phyloP scores from a whole-genome alignment of 2,888 invertebrate species.

The Yponomeuta sedellus region DNA sequence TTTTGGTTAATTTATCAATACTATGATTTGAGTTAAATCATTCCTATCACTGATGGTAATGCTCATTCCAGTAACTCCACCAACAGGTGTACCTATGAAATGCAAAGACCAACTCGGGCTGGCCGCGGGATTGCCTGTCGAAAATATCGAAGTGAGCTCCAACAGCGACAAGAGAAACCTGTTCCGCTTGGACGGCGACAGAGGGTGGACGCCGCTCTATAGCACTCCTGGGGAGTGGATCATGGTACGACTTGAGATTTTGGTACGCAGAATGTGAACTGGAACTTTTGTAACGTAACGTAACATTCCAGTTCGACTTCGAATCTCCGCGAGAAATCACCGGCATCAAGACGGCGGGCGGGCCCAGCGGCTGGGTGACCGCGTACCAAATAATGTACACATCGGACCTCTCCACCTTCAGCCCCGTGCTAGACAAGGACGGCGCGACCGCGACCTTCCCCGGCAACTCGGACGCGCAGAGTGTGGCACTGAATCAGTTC shows the following conservation, averaged over 20 bases:
- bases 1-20: too few relatives aligned
- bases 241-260: constrained; percentile 54
- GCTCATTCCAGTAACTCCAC: too few relatives aligned
- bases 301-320: constrained; percentile 81
- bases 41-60: too few relatives aligned
- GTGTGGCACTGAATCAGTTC: constrained; percentile 80
- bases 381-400: constrained; percentile 85
- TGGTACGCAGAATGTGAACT: background rate
- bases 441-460: constrained; percentile 78
- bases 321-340: constrained; percentile 84
- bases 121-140: constrained; percentile 77
- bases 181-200: constrained; percentile 56
- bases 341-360: constrained; percentile 85
- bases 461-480: constrained; percentile 82
- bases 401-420: constrained; percentile 82
- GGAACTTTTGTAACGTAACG: background rate
- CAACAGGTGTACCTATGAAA: too few relatives aligned
- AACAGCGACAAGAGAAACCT: constrained; percentile 52
- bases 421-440: constrained; percentile 76
- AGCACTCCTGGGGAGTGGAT: constrained; percentile 83
- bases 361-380: constrained; percentile 83
- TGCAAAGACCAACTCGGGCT: constrained; percentile 76
- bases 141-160: constrained; percentile 82
- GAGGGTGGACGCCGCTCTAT: constrained; percentile 81
- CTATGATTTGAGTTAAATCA: too few relatives aligned